Conservation (phyloP, 2,113 vertebrate species). For the Hepsetus odoe region DNA sequence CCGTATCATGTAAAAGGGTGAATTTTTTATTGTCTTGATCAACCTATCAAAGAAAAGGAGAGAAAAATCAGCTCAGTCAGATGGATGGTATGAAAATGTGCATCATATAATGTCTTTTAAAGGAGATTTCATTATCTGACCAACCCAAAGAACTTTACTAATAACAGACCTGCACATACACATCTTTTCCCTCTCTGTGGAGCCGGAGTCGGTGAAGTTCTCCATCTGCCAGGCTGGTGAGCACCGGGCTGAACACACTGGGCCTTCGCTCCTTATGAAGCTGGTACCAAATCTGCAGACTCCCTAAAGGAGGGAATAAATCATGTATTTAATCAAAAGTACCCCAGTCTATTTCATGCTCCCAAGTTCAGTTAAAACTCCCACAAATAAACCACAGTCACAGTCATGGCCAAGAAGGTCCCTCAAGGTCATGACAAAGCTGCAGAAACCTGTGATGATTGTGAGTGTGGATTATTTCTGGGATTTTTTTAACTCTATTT, state of each 20-base stretch:
- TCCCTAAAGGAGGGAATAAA: slow-evolving; percentile 76
- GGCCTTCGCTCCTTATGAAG: slow-evolving; percentile 80
- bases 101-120: too few relatives aligned
- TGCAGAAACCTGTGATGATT: too few relatives aligned
- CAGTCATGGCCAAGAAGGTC: too few relatives aligned
- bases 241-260: slow-evolving; percentile 82
- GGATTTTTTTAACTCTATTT: too few relatives aligned
- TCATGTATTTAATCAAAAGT: background rate
- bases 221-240: slow-evolving; percentile 85
- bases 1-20: slow-evolving; percentile 85
- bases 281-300: slow-evolving; percentile 91
- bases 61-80: too few relatives aligned
- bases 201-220: slow-evolving; percentile 85
- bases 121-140: too few relatives aligned
- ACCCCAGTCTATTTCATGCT: background rate
- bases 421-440: too few relatives aligned
- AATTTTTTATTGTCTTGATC: slow-evolving; percentile 89
- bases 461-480: too few relatives aligned
- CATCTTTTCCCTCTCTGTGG: slow-evolving; percentile 83
- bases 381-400: too few relatives aligned
- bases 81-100: too few relatives aligned
- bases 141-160: too few relatives aligned
- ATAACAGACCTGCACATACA: slow-evolving; percentile 85
- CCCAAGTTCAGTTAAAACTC: too few relatives aligned
- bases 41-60: slow-evolving; percentile 76